phyloP scores from a whole-genome alignment of 2,888 invertebrate species.

The Pegoplata infirma region DNA sequence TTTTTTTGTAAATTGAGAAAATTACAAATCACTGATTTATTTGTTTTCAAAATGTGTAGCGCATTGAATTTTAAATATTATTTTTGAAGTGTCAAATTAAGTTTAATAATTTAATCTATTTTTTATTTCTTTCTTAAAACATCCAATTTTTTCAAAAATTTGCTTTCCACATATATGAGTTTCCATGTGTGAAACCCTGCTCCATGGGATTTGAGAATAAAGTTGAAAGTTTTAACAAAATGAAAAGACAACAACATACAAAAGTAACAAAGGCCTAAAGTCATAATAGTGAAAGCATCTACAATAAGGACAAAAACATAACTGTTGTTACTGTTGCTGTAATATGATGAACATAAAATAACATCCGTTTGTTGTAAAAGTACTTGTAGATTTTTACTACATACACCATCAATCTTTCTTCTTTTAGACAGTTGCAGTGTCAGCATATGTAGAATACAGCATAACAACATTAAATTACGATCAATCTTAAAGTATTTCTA shows the following conservation, averaged over 20 bases:
- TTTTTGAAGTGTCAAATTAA: too few species aligned
- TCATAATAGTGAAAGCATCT: conserved; percentile 14
- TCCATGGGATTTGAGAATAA: conserved; percentile 26
- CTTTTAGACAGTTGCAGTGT: conserved; percentile 41
- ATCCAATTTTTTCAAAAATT: too few species aligned
- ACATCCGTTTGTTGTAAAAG: conserved; percentile 28
- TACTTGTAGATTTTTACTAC: conserved; percentile 32
- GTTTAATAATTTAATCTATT: too few species aligned
- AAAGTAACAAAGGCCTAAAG: conserved; percentile 40
- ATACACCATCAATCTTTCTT: conserved; percentile 50
- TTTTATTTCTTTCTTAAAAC: too few species aligned
- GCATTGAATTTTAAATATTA: too few species aligned
- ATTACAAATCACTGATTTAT: too few species aligned
- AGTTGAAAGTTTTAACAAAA: conserved; percentile 11
- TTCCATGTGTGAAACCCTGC: too few species aligned
- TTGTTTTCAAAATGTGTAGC: too few species aligned
- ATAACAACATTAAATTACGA: background rate
- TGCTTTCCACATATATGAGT: too few species aligned
- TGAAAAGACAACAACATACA: conserved; percentile 17
- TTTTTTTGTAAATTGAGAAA: too few species aligned
- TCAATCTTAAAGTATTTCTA: background rate
- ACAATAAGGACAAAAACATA: background rate
- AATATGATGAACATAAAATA: conserved; percentile 40
- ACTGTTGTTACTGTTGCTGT: conserved; percentile 21
- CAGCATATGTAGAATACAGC: conserved; percentile 30